Percentiles rank a stretch among this genome's conserved stretches.
These are phyloP conservation scores for Bombus consobrinus DNA, from an alignment of 1,140 invertebrate species.

Conservation along the genomic window DNA sequence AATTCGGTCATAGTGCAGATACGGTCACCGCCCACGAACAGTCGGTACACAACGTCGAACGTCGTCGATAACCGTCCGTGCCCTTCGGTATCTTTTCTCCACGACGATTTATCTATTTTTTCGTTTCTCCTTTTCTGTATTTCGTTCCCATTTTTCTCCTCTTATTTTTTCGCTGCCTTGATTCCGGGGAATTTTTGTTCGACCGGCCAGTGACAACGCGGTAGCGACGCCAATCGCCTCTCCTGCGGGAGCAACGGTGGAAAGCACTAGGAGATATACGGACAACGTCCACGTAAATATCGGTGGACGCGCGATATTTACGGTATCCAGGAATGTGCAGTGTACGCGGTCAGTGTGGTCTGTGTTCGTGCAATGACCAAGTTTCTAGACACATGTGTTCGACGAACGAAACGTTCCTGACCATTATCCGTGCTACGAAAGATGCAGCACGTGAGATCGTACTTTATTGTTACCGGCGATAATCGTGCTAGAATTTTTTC, in stretches of 20 bases:
- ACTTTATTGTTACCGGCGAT: background rate
- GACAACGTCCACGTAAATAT: conserved; percentile 57
- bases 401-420: background rate
- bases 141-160: background rate
- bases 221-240: background rate
- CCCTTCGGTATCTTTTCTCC: background rate
- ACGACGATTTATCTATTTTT: conserved; percentile 42
- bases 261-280: conserved; percentile 47
- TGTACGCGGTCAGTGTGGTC: conserved; percentile 14
- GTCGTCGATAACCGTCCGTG: conserved; percentile 39
- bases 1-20: conserved; percentile 28
- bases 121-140: background rate
- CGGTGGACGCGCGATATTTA: conserved; percentile 60
- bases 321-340: conserved; percentile 53
- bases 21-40: conserved; percentile 53
- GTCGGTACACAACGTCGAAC: conserved; percentile 8
- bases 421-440: background rate
- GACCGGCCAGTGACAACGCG: background rate
- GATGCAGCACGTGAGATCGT: background rate
- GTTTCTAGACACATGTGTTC: background rate
- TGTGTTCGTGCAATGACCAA: conserved; percentile 38
- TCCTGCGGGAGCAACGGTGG: conserved; percentile 22
- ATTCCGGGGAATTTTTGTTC: background rate
- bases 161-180: background rate
- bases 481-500: background rate